A percentile compares a stretch with the other conserved stretches of the same genome.
Evolutionary conservation across 1,140 invertebrate genomes (phyloP).

Genomic region (Drosophila mojavensis): DNA sequence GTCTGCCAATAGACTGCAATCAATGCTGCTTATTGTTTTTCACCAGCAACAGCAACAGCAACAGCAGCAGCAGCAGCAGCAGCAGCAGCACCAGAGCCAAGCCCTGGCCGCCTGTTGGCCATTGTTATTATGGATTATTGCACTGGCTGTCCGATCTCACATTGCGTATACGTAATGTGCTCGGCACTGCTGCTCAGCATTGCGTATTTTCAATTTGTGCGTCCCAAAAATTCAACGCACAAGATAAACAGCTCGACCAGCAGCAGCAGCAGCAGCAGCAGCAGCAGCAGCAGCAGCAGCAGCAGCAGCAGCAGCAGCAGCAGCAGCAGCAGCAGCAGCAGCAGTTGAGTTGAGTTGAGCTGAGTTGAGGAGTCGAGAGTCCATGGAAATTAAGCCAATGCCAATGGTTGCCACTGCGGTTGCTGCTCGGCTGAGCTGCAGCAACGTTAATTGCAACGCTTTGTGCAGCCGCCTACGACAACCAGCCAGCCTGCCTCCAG

Average conservation of each 20-base stretch:
- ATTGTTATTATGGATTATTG: constrained; percentile 78
- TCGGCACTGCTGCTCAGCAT: constrained; percentile 42
- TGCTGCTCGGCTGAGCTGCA: constrained; percentile 71
- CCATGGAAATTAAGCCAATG: constrained; percentile 80
- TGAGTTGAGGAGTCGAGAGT: constrained; percentile 24
- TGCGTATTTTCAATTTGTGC: constrained; percentile 69
- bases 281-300: constrained; percentile 10
- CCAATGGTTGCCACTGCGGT: constrained; percentile 71
- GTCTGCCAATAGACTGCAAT: constrained; percentile 55
- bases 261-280: not conserved
- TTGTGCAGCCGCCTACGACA: constrained; percentile 53
- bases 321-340: not conserved
- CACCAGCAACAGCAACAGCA: constrained; percentile 10
- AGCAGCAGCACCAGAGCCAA: not conserved
- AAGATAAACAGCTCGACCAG: constrained; percentile 58
- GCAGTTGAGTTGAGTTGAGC: constrained; percentile 19
- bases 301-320: not conserved
- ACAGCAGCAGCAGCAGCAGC: not conserved
- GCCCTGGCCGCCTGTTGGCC: constrained; percentile 4
- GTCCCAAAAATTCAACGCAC: constrained; percentile 56
- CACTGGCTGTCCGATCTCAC: constrained; percentile 37
- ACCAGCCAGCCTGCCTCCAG: not conserved
- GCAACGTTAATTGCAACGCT: constrained; percentile 78
- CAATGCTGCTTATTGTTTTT: constrained; percentile 75
- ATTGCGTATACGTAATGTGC: constrained; percentile 50